Evolutionary conservation across 2,113 vertebrate species (phyloP), one percentile per base, ranked within the genome.

Genomic region (Paracanthobrama guichenoti): DNA sequence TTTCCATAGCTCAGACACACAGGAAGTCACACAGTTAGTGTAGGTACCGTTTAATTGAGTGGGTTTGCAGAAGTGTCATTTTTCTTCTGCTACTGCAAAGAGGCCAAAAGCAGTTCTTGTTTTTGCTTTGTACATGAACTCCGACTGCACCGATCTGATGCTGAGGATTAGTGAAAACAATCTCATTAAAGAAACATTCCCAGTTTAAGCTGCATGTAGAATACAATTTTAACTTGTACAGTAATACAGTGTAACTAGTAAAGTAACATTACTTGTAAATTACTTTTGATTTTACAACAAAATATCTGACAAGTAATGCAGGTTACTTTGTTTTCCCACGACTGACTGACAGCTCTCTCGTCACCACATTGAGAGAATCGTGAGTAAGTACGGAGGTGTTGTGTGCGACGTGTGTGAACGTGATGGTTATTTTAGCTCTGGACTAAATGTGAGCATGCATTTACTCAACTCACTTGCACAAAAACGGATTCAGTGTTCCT

Each of bases 21-120:
- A 20, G 57, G 60, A 76, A 66, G 35, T 79, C 22, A 79, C 75
- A 69, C 48, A 42, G 35, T 20, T 35, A 71, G 46, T 1, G 46
- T 66, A 6, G 6, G 3, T 31, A 22, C 14, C 3, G 59, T 16
- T 20, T 7, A 60, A 11, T 71, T 14, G 7, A 26, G 67, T 18
- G 31, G 18, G 16, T 79, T 79, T 79, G 76, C 57, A 79, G 76
- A 62, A 62, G 76, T 72, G 69, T 9, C 22, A 72, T 46, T 72
- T 79, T 80, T 3, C 14, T 80, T 28, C 42, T 46, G 28, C 50
- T 77, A 48, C 28, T 64, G 59, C 55, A 79, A 79, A 44, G 14
- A 46, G 9, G 60, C 22, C 39, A 7, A 44, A 78, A 78, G 35
- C 31, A 59, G 75, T 59, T 60, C 22, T 79, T 26, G 35, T 62